phyloP scores from a whole-genome alignment of 2,797 vertebrate species.

The Remorina albescens region DNA sequence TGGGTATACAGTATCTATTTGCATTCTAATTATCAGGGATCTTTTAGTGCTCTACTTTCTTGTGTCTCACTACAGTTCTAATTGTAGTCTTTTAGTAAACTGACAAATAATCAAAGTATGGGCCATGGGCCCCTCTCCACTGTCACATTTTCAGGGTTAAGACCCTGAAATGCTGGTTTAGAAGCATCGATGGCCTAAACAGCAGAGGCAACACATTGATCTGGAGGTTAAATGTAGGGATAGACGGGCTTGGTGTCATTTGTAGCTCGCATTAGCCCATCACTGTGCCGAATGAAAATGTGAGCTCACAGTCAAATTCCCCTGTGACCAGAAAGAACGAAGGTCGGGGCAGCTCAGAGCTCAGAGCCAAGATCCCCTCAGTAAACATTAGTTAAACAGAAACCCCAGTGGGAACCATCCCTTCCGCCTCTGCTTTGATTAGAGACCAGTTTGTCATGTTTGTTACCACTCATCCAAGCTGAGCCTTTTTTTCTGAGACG shows the following conservation, averaged over 20 bases:
- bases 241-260: conserved; percentile 47
- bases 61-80: not conserved
- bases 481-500: conserved; percentile 32
- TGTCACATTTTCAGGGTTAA: conserved; percentile 26
- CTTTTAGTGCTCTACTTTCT: not conserved
- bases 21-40: not conserved
- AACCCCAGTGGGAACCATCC: conserved; percentile 31
- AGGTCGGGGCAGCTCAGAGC: conserved; percentile 45
- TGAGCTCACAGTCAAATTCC: conserved; percentile 50
- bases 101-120: conserved; percentile 4
- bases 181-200: conserved; percentile 25
- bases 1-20: not conserved
- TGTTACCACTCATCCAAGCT: conserved; percentile 11
- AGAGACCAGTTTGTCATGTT: conserved; percentile 39
- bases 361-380: not conserved
- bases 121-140: conserved; percentile 11
- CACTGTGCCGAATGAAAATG: conserved; percentile 47
- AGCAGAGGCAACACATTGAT: conserved; percentile 59
- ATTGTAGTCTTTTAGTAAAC: not conserved
- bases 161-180: conserved; percentile 15
- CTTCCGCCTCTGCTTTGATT: conserved; percentile 39
- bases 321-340: conserved; percentile 35
- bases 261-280: conserved; percentile 63
- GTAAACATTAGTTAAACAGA: conserved; percentile 42
- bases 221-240: conserved; percentile 53